phyloP scores from a whole-genome alignment of 2,888 invertebrate genomes.

The Drosophila limbata region DNA sequence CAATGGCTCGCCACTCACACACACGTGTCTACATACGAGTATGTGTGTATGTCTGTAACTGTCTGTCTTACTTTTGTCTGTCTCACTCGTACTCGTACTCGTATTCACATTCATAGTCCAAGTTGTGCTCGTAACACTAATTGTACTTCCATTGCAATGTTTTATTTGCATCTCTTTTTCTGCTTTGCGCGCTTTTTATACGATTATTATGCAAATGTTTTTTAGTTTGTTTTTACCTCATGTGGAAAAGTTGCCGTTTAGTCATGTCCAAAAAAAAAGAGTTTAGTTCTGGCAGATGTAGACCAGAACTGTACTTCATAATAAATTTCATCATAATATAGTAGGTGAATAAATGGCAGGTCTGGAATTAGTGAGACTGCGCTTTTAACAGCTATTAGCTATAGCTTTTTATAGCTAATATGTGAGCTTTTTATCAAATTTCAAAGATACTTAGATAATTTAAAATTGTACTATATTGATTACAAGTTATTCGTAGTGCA shows the following conservation, averaged over 20 bases:
- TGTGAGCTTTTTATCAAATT: too few relatives aligned
- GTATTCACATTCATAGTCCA: conserved; percentile 7
- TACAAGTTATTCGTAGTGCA: too few relatives aligned
- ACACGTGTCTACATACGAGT: not conserved
- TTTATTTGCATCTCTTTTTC: conserved; percentile 58
- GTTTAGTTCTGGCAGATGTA: conserved; percentile 9
- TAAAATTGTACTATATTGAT: too few relatives aligned
- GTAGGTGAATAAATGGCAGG: not conserved
- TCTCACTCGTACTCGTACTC: not conserved
- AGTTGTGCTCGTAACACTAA: conserved; percentile 50
- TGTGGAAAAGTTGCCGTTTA: conserved; percentile 55
- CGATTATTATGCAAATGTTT: conserved; percentile 63
- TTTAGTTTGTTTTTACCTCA: conserved; percentile 23
- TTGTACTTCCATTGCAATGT: conserved; percentile 54
- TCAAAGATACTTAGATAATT: too few relatives aligned
- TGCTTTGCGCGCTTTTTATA: conserved; percentile 57
- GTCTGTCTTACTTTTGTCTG: conserved; percentile 42
- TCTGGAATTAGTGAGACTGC: not conserved
- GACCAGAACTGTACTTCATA: not conserved
- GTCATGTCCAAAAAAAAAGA: conserved; percentile 12
- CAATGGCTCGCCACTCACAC: conserved; percentile 46
- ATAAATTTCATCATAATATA: conserved; percentile 6
- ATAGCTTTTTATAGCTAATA: too few relatives aligned
- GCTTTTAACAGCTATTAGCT: too few relatives aligned
- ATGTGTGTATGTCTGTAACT: conserved; percentile 27